Base-by-base conservation (phyloP, 1,140 invertebrate species). In the Pseudomyrmex sp. region DNA sequence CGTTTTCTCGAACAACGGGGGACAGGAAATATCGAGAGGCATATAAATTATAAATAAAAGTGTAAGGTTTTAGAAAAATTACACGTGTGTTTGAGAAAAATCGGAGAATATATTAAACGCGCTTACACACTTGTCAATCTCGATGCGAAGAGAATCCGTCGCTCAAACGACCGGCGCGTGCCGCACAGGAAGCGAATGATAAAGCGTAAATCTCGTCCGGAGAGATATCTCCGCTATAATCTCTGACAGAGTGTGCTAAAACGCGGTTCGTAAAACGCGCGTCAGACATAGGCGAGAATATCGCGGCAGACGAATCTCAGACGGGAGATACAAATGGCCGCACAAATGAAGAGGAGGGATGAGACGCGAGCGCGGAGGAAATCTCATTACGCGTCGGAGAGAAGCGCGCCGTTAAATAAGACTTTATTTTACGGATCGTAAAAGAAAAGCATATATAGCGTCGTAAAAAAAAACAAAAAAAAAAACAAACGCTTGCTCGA, bases 131-230 rank as follows among this genome's bases (percentile, higher is more conserved):
- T 26, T 26, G 26, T 26, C 26, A 3, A 3, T 26, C 26, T 26
- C 62, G 18, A 18, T 18, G 18, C 18, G 18, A 18, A 18, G 18
- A 66, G n/a, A 54, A 76, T 4, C 48, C 12, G 52, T 13, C 54
- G 18, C 23, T 79, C 35, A 70, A 12, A 26, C 26, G 26, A 26
- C 5, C 44, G 76, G 20, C 76, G 66, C 76, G 66, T 80, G 66
- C 54, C 46, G 54, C 23, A 1, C n/a, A 35, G 48, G 23, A 13
- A 46, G 65, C 23, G 52, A 69, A 59, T 44, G 50, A 58, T 26
- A 26, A 59, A 56, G 70, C 9, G 65, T 26, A 58, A 59, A 70
- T 58, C 46, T 26, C 73, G 73, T 18, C 15, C 23, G 48, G 44
- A 18, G 0, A n/a, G 48, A 13, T 66, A 56, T 66, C 44, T 66